Evolutionary conservation across 2,113 vertebrate species (phyloP).

Genomic region (Narcine bancroftii): DNA sequence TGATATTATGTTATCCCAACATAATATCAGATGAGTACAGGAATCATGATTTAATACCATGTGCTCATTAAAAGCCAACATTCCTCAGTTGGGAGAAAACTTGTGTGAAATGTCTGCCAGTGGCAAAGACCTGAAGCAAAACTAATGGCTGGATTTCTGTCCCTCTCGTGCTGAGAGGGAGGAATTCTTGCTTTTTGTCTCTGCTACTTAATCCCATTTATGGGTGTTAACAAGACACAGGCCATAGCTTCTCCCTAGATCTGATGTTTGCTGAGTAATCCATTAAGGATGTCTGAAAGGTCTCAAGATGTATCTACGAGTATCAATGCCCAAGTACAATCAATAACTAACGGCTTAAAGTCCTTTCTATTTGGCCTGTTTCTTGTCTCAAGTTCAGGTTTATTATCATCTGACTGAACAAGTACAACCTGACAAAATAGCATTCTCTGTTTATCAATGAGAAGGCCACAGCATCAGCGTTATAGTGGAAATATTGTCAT

Average conservation of each 20-base stretch:
- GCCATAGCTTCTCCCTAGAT: not conserved
- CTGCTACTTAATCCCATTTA: not conserved
- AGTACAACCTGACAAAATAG: no score
- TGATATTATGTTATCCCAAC: no score
- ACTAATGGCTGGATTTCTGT: not conserved
- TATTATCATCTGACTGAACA: no score
- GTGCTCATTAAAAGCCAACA: not conserved
- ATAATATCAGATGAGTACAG: not conserved
- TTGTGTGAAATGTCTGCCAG: not conserved
- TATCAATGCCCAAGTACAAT: not conserved
- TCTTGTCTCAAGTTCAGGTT: not conserved
- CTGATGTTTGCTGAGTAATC: not conserved
- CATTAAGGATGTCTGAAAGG: not conserved
- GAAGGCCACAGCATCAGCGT: no score
- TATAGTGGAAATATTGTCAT: no score
- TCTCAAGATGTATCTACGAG: not conserved
- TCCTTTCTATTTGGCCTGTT: not conserved
- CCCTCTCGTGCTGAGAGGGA: not conserved
- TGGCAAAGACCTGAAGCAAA: not conserved
- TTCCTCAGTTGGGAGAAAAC: not conserved
- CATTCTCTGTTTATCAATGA: no score
- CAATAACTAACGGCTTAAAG: not conserved
- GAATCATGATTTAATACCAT: not conserved
- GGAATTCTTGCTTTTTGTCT: not conserved
- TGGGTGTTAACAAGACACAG: not conserved